A percentile compares a stretch with the other conserved stretches of the same genome.
phyloP scores from a whole-genome alignment of 2,888 invertebrate species.

The Catocala sponsa region DNA sequence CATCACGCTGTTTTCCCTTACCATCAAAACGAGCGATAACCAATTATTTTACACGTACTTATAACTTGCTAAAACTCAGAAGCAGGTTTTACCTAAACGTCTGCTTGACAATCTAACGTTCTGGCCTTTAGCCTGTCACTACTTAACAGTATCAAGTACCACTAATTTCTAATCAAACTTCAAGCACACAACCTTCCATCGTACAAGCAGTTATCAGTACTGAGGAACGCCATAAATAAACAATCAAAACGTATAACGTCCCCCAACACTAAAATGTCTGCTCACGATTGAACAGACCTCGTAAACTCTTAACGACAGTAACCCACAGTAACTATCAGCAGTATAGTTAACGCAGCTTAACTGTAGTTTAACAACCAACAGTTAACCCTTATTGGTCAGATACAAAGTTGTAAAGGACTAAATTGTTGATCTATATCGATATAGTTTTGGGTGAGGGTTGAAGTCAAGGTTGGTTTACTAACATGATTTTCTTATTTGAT shows the following conservation, averaged over 20 bases:
- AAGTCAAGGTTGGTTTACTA: too few relatives aligned
- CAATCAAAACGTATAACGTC: constrained; percentile 10
- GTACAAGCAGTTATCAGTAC: background rate
- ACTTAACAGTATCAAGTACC: too few relatives aligned
- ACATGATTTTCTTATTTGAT: too few relatives aligned
- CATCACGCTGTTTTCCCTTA: too few relatives aligned
- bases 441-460: constrained; percentile 17
- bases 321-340: constrained; percentile 46
- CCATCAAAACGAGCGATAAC: too few relatives aligned
- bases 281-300: constrained; percentile 49
- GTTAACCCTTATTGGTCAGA: constrained; percentile 47
- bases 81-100: too few relatives aligned
- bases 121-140: too few relatives aligned
- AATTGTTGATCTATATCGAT: constrained; percentile 37
- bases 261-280: constrained; percentile 36
- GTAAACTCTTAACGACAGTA: constrained; percentile 51
- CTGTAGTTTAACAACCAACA: constrained; percentile 55
- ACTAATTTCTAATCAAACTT: too few relatives aligned
- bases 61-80: too few relatives aligned
- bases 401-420: constrained; percentile 50
- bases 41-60: too few relatives aligned
- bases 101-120: too few relatives aligned
- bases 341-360: constrained; percentile 52
- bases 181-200: too few relatives aligned
- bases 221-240: constrained; percentile 6